Conservation (phyloP, 2,888 invertebrate species). For the Dastarcus helophoroides region DNA sequence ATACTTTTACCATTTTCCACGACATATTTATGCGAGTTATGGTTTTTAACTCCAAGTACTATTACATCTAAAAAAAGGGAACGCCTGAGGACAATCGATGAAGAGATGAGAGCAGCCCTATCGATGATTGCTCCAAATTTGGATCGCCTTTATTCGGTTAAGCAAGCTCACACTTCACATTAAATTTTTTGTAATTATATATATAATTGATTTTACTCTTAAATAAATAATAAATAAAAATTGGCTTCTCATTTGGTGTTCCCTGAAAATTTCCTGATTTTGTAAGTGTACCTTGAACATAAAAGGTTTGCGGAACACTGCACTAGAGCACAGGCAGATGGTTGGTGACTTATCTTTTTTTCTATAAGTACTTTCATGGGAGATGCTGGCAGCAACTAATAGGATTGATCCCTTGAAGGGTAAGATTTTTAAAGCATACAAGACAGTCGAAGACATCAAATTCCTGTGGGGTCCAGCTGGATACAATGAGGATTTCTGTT, state of each 20-base stretch:
- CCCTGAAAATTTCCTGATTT: no score
- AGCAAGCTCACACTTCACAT: constrained; percentile 11
- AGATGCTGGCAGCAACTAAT: no score
- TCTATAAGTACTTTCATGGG: no score
- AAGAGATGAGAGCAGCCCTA: constrained; percentile 17
- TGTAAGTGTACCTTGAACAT: constrained; percentile 2
- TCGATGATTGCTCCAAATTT: constrained; percentile 15
- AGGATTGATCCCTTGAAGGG: no score
- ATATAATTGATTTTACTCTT: background rate
- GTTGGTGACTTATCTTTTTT: no score
- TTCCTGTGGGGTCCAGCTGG: no score
- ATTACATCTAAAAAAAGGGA: constrained; percentile 10
- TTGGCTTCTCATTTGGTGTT: background rate
- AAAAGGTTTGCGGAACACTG: constrained; percentile 4
- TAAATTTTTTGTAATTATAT: background rate
- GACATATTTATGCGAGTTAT: constrained; percentile 13
- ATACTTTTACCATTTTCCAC: constrained; percentile 19
- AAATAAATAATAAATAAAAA: background rate
- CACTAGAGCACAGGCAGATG: no score
- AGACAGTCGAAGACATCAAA: no score
- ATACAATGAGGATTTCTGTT: no score
- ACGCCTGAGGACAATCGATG: constrained; percentile 17
- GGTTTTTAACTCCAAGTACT: constrained; percentile 14
- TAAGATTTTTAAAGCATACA: no score
- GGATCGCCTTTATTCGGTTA: constrained; percentile 11